Percentiles rank a stretch among this genome's conserved stretches.
Conservation (phyloP, 2,888 invertebrate species). For the Malthinus seriepunctatus region DNA sequence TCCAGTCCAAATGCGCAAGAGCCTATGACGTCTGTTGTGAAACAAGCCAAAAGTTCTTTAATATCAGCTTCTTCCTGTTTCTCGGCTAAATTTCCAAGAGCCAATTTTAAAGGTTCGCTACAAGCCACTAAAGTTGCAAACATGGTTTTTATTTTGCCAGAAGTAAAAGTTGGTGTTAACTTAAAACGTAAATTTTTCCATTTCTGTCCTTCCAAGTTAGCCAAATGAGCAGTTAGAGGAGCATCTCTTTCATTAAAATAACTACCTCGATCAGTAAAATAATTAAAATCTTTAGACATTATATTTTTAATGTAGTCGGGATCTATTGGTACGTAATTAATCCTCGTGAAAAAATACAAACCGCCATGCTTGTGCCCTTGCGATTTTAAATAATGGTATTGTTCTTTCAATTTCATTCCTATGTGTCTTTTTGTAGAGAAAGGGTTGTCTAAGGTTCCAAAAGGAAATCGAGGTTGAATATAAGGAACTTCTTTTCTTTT, state of each 20-base stretch:
- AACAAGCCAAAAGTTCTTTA: constrained; percentile 58
- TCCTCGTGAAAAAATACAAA: constrained; percentile 25
- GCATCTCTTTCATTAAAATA: constrained; percentile 61
- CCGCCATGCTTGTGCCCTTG: constrained; percentile 34
- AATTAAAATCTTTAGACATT: constrained; percentile 61
- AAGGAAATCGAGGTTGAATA: constrained; percentile 32
- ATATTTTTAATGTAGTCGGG: constrained; percentile 49
- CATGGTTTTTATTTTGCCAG: constrained; percentile 67
- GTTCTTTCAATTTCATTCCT: background rate
- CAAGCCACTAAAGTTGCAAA: constrained; percentile 59
- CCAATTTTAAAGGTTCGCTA: background rate
- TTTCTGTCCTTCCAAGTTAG: constrained; percentile 57
- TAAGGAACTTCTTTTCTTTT: background rate
- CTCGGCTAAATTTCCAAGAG: constrained; percentile 6
- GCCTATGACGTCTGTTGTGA: constrained; percentile 62
- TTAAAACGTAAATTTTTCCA: constrained; percentile 66
- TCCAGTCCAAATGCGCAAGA: constrained; percentile 65
- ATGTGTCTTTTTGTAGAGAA: constrained; percentile 6
- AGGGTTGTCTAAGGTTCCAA: constrained; percentile 36
- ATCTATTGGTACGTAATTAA: constrained; percentile 33
- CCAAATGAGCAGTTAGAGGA: constrained; percentile 61
- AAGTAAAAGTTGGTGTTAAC: constrained; percentile 66
- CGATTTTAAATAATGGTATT: constrained; percentile 31
- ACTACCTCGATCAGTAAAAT: constrained; percentile 65
- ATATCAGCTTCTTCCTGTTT: constrained; percentile 22